These are phyloP conservation scores for Rattus norvegicus DNA, from an alignment of 2,113 vertebrate genomes.

Conservation along the genomic window GRCr8 NC_086035.1:38986501-38987000, in stretches of 20 bases:
- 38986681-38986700: background rate
- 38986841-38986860: background rate
- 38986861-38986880: background rate
- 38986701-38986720: background rate
- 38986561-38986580: background rate
- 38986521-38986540: conserved; percentile 8
- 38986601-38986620: background rate
- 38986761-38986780: background rate
- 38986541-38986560: background rate
- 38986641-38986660: background rate
- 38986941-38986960: background rate
- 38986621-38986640: background rate
- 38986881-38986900: background rate
- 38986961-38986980: background rate
- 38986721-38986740: background rate
- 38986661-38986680: background rate
- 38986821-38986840: background rate
- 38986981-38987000: background rate
- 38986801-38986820: background rate
- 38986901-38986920: background rate
- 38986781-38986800: background rate
- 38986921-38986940: background rate
- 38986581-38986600: background rate
- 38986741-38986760: background rate
- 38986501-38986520: background rate